Evolutionary conservation across 1,140 invertebrate genomes (phyloP), one percentile per base, ranked within the genome.

Genomic region (Pristionchus pacificus): DNA sequence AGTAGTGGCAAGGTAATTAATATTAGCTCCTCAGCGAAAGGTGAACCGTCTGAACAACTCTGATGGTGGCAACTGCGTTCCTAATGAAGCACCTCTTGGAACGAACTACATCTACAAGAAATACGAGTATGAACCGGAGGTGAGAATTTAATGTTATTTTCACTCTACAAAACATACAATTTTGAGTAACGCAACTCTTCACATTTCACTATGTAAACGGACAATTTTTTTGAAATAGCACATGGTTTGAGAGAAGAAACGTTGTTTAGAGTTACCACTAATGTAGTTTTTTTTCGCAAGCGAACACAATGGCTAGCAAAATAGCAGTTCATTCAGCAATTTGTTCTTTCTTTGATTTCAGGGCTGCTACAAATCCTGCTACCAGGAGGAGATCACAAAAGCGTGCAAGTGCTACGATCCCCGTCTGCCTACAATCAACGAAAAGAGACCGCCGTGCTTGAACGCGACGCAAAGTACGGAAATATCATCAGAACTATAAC

Each of bases 71-170:
- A 78, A 78, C 29, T 83, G 81, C 64, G 76, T 82, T 25, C 55
- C 55, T 61, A 30, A 63, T n/a, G 33, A 77, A 14, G 70, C 72
- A 33, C 71, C 68, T 49, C 14, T 77, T 19, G 73, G 80, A 0
- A n/a, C 27, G 25, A 33, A 70, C 13, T 79, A 77, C 67, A 83
- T 83, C 55, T 83, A 82, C 57, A 68, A 71, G 57, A 73, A 77
- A 19, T 83, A 78, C 38, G 77, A 82, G 60, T 82, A 82, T 68
- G 80, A 82, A 60, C 81, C 80, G 14, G 80, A 82, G 70, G 78
- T 80, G 65, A 60, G 32, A 25, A 30, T 33, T 55, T 3, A 0
- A 19, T 0, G 15, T 32, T 31, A 13, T 55, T 25, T 60, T 1
- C 2, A 30, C 75, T 30, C 38, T 19, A 30, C n/a, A 33, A 33